Evolutionary conservation across 2,113 vertebrate species (phyloP).

Genomic region (Salvelinus namaycush): DNA sequence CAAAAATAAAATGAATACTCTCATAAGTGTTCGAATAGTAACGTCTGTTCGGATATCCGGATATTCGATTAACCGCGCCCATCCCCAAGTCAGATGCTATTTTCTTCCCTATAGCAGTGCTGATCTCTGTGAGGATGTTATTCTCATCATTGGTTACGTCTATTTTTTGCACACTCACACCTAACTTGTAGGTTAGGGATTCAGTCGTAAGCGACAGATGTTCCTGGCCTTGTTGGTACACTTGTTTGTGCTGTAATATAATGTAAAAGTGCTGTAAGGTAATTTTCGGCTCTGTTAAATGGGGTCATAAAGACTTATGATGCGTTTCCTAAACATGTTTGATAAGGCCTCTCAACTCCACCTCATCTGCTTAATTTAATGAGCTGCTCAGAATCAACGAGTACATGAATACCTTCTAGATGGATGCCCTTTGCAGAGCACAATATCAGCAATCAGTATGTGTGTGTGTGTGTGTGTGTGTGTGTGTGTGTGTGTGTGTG

Average conservation of each 20-base stretch:
- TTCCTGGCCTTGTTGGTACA: not conserved
- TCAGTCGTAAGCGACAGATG: not conserved
- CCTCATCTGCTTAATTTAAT: not conserved
- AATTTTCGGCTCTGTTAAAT: not conserved
- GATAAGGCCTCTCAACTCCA: not conserved
- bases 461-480: not conserved
- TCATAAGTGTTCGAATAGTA: too few relatives aligned
- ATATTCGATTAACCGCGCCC: too few relatives aligned
- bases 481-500: not conserved
- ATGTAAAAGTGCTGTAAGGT: not conserved
- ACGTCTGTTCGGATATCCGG: too few relatives aligned
- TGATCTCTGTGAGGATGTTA: too few relatives aligned
- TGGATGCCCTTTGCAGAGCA: not conserved
- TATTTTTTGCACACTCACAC: too few relatives aligned
- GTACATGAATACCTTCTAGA: not conserved
- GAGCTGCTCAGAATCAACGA: not conserved
- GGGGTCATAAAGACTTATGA: slow-evolving; percentile 8
- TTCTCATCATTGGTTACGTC: too few relatives aligned
- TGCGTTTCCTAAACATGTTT: slow-evolving; percentile 10
- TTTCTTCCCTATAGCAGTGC: too few relatives aligned
- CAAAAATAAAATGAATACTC: too few relatives aligned
- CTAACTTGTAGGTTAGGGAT: not conserved
- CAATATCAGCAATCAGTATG: not conserved
- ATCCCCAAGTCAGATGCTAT: too few relatives aligned
- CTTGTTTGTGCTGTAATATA: not conserved